A percentile compares a stretch with the other conserved stretches of the same genome.
Evolutionary conservation across 2,113 vertebrate genomes (phyloP).

Genomic region (Gavia stellata): DNA sequence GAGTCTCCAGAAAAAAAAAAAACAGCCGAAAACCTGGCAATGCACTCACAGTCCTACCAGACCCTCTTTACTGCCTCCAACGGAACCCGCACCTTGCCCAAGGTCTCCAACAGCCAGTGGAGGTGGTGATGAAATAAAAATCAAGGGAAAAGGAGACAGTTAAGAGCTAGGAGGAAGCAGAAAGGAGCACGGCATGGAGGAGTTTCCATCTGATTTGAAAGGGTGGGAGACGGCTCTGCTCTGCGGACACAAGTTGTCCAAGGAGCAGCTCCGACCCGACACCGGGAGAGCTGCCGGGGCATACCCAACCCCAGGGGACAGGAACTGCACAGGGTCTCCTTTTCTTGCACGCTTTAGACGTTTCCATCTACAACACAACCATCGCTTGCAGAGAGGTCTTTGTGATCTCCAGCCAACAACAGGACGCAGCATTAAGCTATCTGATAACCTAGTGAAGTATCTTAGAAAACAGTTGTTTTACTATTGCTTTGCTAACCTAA

Average conservation of each 20-base stretch:
- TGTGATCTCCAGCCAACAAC: neutral
- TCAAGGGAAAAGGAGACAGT: neutral
- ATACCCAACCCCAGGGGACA: neutral
- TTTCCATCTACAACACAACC: neutral
- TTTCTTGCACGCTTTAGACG: accelerated
- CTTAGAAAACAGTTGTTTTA: neutral
- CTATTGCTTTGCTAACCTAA: neutral
- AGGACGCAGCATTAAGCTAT: neutral
- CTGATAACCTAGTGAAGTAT: neutral
- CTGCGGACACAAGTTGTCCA: neutral
- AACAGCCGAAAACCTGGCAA: neutral
- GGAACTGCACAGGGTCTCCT: neutral
- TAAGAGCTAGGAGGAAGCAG: neutral
- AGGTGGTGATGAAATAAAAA: neutral
- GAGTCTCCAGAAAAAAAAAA: neutral
- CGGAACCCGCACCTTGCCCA: neutral
- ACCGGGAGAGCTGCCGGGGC: neutral
- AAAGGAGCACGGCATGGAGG: neutral
- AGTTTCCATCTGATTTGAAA: neutral
- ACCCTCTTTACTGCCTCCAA: neutral
- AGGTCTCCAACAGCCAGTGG: neutral
- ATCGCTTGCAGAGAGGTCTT: neutral
- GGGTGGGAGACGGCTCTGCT: neutral
- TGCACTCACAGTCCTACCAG: neutral
- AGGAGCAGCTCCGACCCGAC: neutral